Evolutionary conservation across 2,888 invertebrate genomes (phyloP), one percentile per base, ranked within the genome.

Genomic region (Pherbina coryleti): DNA sequence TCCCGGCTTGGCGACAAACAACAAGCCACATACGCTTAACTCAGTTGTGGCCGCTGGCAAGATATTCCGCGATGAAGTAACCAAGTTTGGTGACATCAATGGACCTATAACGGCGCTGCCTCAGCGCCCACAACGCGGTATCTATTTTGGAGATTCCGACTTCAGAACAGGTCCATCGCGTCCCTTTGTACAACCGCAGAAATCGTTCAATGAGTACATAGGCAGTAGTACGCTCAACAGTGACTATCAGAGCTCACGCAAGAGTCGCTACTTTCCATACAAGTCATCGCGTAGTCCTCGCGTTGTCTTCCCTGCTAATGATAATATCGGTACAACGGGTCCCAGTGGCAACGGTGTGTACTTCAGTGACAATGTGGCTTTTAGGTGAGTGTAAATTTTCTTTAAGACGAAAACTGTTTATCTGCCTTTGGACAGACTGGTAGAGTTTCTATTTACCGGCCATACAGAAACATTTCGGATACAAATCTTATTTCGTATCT

Each of bases 61-160:
- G 78, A 81, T 85, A 4, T 90, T 86, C 79, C 88, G 89, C 62
- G 90, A 90, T 55, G 90, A 90, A 66, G 90, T 90, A 3, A 90
- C 90, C 37, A 90, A 90, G 80, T 90, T 90, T 71, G 90, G 90
- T 1, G 90, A 90, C 55, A 83, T 89, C 11, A 90, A 90, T 79
- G 90, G 90, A 11, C 90, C 90, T 0, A 88, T 90, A 17, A 89
- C 90, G 3, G 88, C 89, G 3, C 57, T 89, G 55, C 89, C 88
- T 0, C 89, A 87, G 53, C 84, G 88, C 11, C 84, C 88, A 2
- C 88, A 88, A 69, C 85, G 89, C 14, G 88, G 87, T 17, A 83
- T 88, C 55, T 89, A 84, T 82, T 88, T 87, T 51, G 86, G 88
- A 22, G 89, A 89, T 28, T 86, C 86, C 3, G 88, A 89, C 55